These are phyloP conservation scores for Apostichopus leukothele DNA, from an alignment of 53 echinoderm and acorn worm species.

Conservation along the genomic window DNA sequence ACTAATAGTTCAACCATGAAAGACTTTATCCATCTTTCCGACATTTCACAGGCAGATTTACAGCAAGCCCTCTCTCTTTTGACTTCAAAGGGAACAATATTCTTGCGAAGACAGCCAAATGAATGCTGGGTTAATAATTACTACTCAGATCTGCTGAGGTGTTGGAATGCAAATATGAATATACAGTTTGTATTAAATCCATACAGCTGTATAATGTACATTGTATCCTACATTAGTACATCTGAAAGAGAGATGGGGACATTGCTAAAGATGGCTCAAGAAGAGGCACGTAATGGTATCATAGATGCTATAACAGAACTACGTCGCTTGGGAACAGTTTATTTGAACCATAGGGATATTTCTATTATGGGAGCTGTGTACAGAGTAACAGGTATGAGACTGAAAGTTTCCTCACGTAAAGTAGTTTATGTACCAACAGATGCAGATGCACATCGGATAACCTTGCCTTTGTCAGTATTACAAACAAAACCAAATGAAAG, in stretches of 20 bases:
- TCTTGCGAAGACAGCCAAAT: conserved; percentile 43
- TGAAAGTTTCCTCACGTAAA: conserved; percentile 36
- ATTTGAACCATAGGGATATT: conserved; percentile 43
- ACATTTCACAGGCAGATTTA: no score
- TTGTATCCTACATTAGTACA: conserved; percentile 60
- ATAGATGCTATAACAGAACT: no score
- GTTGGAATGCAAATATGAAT: conserved; percentile 73
- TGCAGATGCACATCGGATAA: conserved; percentile 39
- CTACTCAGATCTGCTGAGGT: conserved; percentile 50
- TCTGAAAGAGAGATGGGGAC: conserved; percentile 52
- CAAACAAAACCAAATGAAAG: neutral
- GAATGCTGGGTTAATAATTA: conserved; percentile 57
- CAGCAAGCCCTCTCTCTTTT: no score
- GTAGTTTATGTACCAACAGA: conserved; percentile 40
- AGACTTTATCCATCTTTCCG: no score
- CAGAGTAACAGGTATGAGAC: neutral
- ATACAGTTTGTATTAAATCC: conserved; percentile 64
- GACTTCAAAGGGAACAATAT: neutral
- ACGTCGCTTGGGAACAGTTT: neutral
- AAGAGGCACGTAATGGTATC: conserved; percentile 2
- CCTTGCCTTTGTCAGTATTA: conserved; percentile 23
- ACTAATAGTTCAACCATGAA: no score
- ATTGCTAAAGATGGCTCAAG: neutral
- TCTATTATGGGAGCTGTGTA: conserved; percentile 44
- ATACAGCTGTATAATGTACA: conserved; percentile 62